Evolutionary conservation across 2,888 invertebrate genomes (phyloP).

Genomic region (Ochropleura plecta): DNA sequence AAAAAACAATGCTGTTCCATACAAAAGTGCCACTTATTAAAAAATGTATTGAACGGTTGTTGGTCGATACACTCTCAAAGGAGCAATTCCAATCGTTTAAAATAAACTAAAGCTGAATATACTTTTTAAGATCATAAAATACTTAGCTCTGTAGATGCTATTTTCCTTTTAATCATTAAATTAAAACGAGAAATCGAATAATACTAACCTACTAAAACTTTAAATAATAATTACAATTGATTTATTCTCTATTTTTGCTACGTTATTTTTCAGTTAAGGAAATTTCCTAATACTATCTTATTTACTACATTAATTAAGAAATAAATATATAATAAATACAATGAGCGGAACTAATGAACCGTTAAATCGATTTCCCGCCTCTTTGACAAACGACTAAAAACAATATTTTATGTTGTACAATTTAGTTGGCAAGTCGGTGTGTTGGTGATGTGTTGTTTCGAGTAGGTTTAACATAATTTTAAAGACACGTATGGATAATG

Average conservation of each 20-base stretch:
- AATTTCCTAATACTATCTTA: not conserved
- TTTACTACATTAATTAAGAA: conserved; percentile 18
- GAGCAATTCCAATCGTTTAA: not conserved
- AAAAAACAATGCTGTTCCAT: not conserved
- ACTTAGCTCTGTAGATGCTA: not conserved
- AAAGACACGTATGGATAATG: conserved; percentile 6
- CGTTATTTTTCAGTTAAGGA: not conserved
- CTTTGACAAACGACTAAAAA: conserved; percentile 15
- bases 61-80: not conserved
- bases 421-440: conserved; percentile 17
- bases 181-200: not conserved
- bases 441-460: conserved; percentile 8
- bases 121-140: not conserved
- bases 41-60: not conserved
- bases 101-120: not conserved
- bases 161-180: not conserved
- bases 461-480: not conserved
- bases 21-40: not conserved
- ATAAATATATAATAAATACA: conserved; percentile 22
- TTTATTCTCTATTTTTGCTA: not conserved
- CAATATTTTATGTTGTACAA: conserved; percentile 8
- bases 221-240: not conserved
- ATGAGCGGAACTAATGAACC: conserved; percentile 38
- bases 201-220: not conserved
- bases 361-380: conserved; percentile 27